Evolutionary conservation across 2,113 vertebrate species (phyloP).

Genomic region (Pica pica): DNA sequence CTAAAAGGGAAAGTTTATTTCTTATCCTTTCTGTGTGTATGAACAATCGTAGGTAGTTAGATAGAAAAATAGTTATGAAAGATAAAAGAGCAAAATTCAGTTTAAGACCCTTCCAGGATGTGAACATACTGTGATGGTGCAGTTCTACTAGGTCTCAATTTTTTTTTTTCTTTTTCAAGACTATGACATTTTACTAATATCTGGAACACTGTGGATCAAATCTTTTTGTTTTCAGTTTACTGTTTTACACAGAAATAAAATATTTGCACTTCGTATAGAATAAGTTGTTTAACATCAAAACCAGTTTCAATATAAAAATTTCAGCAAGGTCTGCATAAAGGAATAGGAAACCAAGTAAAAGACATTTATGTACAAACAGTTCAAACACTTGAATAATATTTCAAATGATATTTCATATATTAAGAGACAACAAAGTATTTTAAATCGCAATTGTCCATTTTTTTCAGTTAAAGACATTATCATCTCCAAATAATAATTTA

Average conservation of each 20-base stretch:
- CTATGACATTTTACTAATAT: neutral
- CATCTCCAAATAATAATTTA: neutral
- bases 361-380: neutral
- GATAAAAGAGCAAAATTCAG: neutral
- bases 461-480: neutral
- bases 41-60: rapidly evolving
- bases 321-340: neutral
- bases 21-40: neutral
- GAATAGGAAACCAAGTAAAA: neutral
- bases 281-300: neutral
- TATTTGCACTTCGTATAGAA: neutral
- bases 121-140: neutral
- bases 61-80: neutral
- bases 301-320: neutral
- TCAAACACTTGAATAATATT: neutral
- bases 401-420: neutral
- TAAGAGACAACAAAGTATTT: neutral
- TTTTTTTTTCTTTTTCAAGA: neutral
- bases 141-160: neutral
- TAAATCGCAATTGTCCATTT: neutral
- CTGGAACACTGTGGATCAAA: neutral
- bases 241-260: neutral
- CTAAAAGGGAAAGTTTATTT: neutral
- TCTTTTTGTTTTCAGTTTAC: neutral
- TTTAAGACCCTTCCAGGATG: neutral